Evolutionary conservation across 2,113 vertebrate genomes (phyloP), one percentile per base, ranked within the genome.

Genomic region (Lipotes vexillifer): DNA sequence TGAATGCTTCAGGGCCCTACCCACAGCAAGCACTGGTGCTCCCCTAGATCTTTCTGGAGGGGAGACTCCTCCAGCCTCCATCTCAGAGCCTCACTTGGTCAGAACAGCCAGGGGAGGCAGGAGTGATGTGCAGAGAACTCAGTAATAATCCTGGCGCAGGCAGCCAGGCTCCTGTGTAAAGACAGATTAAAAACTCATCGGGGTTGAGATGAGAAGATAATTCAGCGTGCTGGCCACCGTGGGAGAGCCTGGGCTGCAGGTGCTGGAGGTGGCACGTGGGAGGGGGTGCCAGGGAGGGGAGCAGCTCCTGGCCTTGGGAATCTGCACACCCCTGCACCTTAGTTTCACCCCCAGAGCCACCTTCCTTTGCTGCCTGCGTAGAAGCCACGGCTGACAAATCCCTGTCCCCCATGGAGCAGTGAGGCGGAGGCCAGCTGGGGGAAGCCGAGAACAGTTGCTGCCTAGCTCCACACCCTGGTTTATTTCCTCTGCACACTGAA

Each of bases 161-260:
- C 82, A 94, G 82, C 69, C 74, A n/a, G 78, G 96, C 96, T 97
- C 94, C 87, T 97, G 86, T 93, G 77, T 96, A 96, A 97, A 97
- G 96, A 97, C 93, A 98, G 94, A 97, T 97, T 97, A 97, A 98
- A 98, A 97, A 95, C 97, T 90, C 98, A 92, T 94, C 6, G 18
- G 63, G 63, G 96, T 77, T 49, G 90, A 93, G 96, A 96, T 93
- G 94, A 96, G 83, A 93, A 97, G 94, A 96, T 97, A 96, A 97
- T 88, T 97, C 96, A 96, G 92, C 92, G 6, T 21, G 72, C 38
- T 63, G 94, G 89, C 91, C 91, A 96, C 90, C 55, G 91, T 72
- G 93, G 88, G 83, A 92, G 71, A 85, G 94, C 91, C 83, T 5
- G 65, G 72, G 78, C 72, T 89, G 89, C 91, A 87, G 95, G 93